Evolutionary conservation across 2,113 vertebrate genomes (phyloP).

Genomic region (Chloropsis cyanopogon): DNA sequence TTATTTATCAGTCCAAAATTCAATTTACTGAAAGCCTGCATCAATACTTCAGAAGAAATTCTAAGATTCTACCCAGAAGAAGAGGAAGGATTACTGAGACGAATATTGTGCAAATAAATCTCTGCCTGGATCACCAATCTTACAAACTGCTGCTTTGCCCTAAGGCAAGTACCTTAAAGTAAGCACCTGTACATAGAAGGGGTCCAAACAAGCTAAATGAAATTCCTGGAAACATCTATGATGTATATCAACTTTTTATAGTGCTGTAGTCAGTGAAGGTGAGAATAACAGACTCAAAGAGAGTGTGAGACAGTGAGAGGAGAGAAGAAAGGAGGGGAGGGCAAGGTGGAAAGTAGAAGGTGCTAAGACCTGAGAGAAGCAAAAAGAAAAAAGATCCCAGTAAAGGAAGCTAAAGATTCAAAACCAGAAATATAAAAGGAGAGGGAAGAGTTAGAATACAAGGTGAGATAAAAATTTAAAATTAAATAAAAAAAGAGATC

Average conservation of each 20-base stretch:
- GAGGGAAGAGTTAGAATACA: not conserved
- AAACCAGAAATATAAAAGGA: not conserved
- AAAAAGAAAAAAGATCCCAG: not conserved
- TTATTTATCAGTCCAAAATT: slow-evolving; percentile 28
- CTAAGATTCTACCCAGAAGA: not conserved
- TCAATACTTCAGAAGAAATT: slow-evolving; percentile 3
- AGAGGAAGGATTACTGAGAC: not conserved
- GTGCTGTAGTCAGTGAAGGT: not conserved
- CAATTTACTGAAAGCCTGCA: slow-evolving; percentile 28
- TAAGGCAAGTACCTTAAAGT: not conserved
- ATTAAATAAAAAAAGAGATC: not conserved
- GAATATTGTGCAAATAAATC: slow-evolving; percentile 24
- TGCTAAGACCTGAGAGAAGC: not conserved
- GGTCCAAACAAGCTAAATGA: not conserved
- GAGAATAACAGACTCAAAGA: not conserved
- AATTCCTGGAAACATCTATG: not conserved
- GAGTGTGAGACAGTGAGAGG: not conserved
- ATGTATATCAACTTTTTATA: not conserved
- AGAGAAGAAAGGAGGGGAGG: not conserved
- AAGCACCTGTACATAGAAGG: not conserved
- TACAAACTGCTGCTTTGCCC: not conserved
- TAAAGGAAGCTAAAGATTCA: not conserved
- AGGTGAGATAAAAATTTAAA: not conserved
- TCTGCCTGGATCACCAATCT: not conserved
- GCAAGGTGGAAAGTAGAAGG: not conserved